Percentiles rank a stretch among this genome's conserved stretches.
These are phyloP conservation scores for Trimorus sp. DNA, from an alignment of 2,888 invertebrate genomes.

Conservation along the genomic window DNA sequence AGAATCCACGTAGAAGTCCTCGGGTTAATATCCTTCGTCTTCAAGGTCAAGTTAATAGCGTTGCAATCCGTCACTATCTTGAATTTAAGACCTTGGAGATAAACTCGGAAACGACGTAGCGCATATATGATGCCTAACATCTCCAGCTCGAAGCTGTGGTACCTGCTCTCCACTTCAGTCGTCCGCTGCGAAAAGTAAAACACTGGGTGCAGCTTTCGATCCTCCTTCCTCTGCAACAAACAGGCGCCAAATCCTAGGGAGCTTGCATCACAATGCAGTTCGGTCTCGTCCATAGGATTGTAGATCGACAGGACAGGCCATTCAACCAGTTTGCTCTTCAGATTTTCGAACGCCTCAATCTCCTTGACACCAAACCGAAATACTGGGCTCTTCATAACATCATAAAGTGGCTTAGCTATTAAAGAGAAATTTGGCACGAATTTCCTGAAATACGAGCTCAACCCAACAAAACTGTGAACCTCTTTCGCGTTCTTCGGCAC, in stretches of 20 bases:
- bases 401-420: constrained; percentile 15
- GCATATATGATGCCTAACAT: not conserved
- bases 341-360: not conserved
- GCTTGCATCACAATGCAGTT: constrained; percentile 31
- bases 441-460: constrained; percentile 15
- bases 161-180: constrained; percentile 1
- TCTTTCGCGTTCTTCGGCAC: not conserved
- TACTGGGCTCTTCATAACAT: not conserved
- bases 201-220: constrained; percentile 9
- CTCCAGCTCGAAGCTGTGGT: constrained; percentile 42
- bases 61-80: no score
- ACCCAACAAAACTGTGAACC: constrained; percentile 3
- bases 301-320: not conserved
- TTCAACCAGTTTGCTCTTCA: constrained; percentile 14
- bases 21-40: no score
- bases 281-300: constrained; percentile 14
- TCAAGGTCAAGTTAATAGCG: no score
- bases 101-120: no score
- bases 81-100: no score
- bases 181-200: constrained; percentile 30
- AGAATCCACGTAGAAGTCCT: no score
- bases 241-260: constrained; percentile 2
- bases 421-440: not conserved
- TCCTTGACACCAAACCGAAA: not conserved
- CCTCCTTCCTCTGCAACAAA: constrained; percentile 7